Conservation (phyloP, 2,797 vertebrate species). For the Lophotriccus pileatus region DNA sequence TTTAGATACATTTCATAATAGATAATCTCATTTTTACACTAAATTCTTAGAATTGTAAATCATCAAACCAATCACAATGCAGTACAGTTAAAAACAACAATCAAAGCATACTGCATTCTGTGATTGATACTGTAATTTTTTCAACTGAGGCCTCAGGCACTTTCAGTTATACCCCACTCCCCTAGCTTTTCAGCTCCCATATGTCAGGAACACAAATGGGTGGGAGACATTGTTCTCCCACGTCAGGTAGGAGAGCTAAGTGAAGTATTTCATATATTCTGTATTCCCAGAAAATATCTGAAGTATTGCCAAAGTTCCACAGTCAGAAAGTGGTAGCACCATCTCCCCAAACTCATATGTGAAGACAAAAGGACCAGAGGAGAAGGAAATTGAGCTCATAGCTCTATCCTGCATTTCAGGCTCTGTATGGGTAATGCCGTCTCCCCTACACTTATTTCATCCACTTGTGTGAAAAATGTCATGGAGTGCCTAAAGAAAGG, state of each 20-base stretch:
- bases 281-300: neutral
- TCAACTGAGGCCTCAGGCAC: neutral
- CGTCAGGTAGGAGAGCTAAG: neutral
- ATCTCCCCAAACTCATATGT: neutral
- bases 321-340: neutral
- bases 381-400: neutral
- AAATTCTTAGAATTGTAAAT: slow-evolving; percentile 9
- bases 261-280: neutral
- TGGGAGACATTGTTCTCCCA: neutral
- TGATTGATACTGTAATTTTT: slow-evolving; percentile 36
- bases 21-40: neutral
- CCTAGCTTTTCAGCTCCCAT: neutral
- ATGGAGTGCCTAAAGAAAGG: neutral
- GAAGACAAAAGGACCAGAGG: neutral
- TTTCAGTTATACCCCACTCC: slow-evolving; percentile 14
- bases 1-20: neutral
- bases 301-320: neutral
- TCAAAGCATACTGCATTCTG: neutral
- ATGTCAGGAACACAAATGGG: neutral
- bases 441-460: neutral
- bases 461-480: neutral
- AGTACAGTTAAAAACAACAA: neutral
- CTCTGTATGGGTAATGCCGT: neutral
- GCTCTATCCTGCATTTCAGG: neutral
- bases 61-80: neutral